Conservation (phyloP, 2,113 vertebrate genomes). For the Phaethon lepturus region DNA sequence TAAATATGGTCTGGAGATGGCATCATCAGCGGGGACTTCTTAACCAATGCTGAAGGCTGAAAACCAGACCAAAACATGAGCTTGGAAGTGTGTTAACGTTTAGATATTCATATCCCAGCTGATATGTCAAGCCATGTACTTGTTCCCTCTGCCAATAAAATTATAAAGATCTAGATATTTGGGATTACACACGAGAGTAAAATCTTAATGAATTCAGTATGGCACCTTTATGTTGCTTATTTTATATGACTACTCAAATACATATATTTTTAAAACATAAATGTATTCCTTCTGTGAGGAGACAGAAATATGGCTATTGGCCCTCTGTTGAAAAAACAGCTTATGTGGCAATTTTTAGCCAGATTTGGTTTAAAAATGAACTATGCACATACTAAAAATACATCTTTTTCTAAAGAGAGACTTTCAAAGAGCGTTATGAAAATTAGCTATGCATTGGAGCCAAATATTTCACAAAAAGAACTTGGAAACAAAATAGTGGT, state of each 20-base stretch:
- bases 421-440: slow-evolving; percentile 52
- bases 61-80: background rate
- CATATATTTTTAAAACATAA: slow-evolving; percentile 6
- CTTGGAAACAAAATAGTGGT: slow-evolving; percentile 43
- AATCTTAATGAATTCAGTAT: slow-evolving; percentile 38
- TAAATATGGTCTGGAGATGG: background rate
- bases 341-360: slow-evolving; percentile 34
- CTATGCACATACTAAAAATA: background rate
- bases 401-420: background rate
- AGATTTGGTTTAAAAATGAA: slow-evolving; percentile 33
- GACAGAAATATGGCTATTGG: background rate
- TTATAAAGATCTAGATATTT: background rate
- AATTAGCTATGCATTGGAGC: slow-evolving; percentile 26
- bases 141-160: slow-evolving; percentile 3
- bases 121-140: background rate
- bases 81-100: background rate
- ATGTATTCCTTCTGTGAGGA: slow-evolving; percentile 12
- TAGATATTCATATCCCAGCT: background rate
- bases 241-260: slow-evolving; percentile 28
- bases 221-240: slow-evolving; percentile 9
- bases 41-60: background rate
- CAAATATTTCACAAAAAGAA: slow-evolving; percentile 42
- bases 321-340: background rate
- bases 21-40: background rate
- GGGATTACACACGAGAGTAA: background rate